These are phyloP conservation scores for Sipha flava DNA, from an alignment of 1,140 invertebrate species.

Conservation along the genomic window DNA sequence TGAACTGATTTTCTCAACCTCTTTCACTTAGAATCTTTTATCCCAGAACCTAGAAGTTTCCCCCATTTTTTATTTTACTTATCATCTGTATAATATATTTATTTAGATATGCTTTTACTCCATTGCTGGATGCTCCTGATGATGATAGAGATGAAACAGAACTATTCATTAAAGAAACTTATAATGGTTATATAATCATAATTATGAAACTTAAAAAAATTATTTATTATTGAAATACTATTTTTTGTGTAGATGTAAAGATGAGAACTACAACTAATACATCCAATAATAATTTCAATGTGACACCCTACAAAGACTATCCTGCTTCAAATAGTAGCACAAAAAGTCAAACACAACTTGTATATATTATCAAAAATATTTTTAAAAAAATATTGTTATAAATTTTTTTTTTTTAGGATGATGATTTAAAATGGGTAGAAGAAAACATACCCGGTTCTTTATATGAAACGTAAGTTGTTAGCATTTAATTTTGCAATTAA, in stretches of 20 bases:
- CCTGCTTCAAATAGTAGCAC: conserved; percentile 13
- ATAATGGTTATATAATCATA: conserved; percentile 47
- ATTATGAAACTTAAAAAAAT: background rate
- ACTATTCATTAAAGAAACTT: conserved; percentile 73
- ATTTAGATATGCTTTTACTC: conserved; percentile 77
- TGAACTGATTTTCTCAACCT: too few species aligned
- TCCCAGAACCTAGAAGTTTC: too few species aligned
- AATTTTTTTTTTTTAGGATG: conserved; percentile 51
- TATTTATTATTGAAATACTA: background rate
- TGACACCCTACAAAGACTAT: background rate
- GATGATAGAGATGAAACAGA: conserved; percentile 77
- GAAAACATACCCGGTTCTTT: conserved; percentile 76
- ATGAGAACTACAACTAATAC: conserved; percentile 14
- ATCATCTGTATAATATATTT: conserved; percentile 3
- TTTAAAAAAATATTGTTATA: conserved; percentile 35
- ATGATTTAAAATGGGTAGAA: conserved; percentile 84
- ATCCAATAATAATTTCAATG: background rate
- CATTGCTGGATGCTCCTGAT: conserved; percentile 74
- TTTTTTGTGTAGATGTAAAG: background rate
- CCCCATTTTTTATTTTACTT: too few species aligned
- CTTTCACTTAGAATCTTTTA: too few species aligned
- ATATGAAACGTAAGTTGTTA: conserved; percentile 53
- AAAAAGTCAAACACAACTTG: conserved; percentile 22
- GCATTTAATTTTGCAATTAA: background rate
- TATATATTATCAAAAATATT: conserved; percentile 3